Base-by-base conservation (phyloP, 1,140 invertebrate species). In the Trachelipus rathkii region DNA sequence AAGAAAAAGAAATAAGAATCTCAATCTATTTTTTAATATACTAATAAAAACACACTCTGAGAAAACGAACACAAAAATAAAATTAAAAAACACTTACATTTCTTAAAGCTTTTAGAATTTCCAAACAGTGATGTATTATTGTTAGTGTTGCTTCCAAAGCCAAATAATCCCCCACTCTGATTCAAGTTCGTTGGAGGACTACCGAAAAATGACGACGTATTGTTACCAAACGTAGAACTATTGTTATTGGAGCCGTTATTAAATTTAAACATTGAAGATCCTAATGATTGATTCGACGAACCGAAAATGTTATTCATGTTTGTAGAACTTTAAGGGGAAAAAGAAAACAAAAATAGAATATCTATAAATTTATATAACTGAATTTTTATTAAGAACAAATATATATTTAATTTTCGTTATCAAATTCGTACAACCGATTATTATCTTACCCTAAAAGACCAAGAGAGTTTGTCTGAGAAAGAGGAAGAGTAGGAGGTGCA, bases 401-500 rank as follows among this genome's bases (percentile, higher is more conserved):
- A 3, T 33, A 33, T 33, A 6, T 33, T 33, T 6, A 33, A 33
- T 33, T 33, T 33, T 33, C 33, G 6, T 3, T 33, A 33, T 33
- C 6, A 33, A 33, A 33, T 33, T 6, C 33, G 6, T 3, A 33
- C 33, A 33, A 33, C 33, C 6, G 33, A 33, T 33, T 33, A 60
- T 60, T 13, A 13, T 13, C 50, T 60, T 60, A 70, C 68, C 68
- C 68, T 23, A 70, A 70, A 13, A 70, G 68, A 23, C 11, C 11
- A 11, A 21, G 68, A 23, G 23, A 13, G 3, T 11, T 15, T 21
- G 10, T 70, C 23, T 70, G 68, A 15, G 68, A 21, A 11, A 70
- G 24, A 33, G 68, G 68, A 23, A 70, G 68, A 24, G 68, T 70
- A 10, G 68, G 68, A 70, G 68, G 68, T 3, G 68, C 68, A 70